Base-by-base conservation (phyloP, 2,113 vertebrate genomes). In the Oryzias javanicus region DNA sequence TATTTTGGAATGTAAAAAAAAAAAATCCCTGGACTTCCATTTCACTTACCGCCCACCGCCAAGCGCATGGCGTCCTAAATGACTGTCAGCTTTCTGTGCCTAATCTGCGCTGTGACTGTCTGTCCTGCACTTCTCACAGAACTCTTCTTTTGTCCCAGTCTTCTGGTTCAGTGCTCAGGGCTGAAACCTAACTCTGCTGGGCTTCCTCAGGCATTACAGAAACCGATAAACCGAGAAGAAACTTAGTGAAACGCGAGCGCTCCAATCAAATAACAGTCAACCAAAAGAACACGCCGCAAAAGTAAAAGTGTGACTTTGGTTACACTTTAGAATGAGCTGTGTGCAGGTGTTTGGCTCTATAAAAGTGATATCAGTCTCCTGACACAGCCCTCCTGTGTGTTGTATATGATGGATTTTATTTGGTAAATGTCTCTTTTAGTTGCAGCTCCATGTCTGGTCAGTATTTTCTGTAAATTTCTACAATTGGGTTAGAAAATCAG, bases 231-330 rank as follows among this genome's bases (percentile, higher is more conserved):
- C 16, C 49, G 61, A 66, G 54, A 77, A 82, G 76, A 78, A 80
- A 83, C 86, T 90, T 86, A 89, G 92, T 90, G 85, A 79, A 87
- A 80, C 74, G 64, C 55, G 58, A 93, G 81, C 85, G 79, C 78
- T 72, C 72, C 72, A 85, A 88, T 90, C 84, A 84, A 86, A 35
- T 35, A 35, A 91, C 85, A 85, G 88, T 93, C 87, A 89, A 73
- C 82, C 78, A 59, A 45, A 18, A 24, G 79, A 70, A 81, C 77
- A 6, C 59, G 27, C 83, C 89, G 57, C 76, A 74, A 72, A 67
- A 80, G 83, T 66, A 90, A 89, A 91, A 91, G 88, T 89, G 81
- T 88, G 76, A 64, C 47, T 53, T 67, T 60, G 83, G 83, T 88
- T 72, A 74, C 70, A 53, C 41, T 70, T 80, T 72, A 80, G 52